phyloP scores from a whole-genome alignment of 2,888 invertebrate genomes.

The Panorpa germanica region DNA sequence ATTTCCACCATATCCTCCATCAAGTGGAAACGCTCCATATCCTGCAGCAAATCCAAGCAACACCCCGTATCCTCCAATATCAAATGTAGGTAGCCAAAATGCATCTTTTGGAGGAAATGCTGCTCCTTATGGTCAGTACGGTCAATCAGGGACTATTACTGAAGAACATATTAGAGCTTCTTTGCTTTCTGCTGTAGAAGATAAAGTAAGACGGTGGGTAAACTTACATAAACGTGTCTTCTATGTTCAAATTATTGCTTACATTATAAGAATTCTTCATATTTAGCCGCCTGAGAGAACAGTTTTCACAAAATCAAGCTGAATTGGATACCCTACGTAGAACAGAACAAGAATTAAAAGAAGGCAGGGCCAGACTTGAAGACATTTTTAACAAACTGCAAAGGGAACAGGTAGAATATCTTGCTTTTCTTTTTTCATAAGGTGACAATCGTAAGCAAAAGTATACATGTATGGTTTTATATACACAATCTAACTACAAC shows the following conservation, averaged over 20 bases:
- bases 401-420: conserved; percentile 37
- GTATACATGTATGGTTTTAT: no score
- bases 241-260: not conserved
- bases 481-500: no score
- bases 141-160: conserved; percentile 57
- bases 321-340: conserved; percentile 76
- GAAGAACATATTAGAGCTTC: conserved; percentile 92
- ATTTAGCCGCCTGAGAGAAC: conserved; percentile 67
- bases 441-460: no score
- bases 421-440: not conserved
- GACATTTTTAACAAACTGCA: conserved; percentile 57
- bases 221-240: not conserved
- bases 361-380: conserved; percentile 68
- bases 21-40: conserved; percentile 23
- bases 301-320: conserved; percentile 77
- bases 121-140: not conserved
- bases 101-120: not conserved
- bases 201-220: conserved; percentile 47
- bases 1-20: conserved; percentile 18
- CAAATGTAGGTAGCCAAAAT: conserved; percentile 5
- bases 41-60: conserved; percentile 27
- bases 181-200: conserved; percentile 84
- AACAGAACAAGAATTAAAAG: conserved; percentile 70
- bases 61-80: conserved; percentile 21
- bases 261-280: not conserved